phyloP scores from a whole-genome alignment of 1,140 invertebrate genomes.

The Drosophila erecta region DNA sequence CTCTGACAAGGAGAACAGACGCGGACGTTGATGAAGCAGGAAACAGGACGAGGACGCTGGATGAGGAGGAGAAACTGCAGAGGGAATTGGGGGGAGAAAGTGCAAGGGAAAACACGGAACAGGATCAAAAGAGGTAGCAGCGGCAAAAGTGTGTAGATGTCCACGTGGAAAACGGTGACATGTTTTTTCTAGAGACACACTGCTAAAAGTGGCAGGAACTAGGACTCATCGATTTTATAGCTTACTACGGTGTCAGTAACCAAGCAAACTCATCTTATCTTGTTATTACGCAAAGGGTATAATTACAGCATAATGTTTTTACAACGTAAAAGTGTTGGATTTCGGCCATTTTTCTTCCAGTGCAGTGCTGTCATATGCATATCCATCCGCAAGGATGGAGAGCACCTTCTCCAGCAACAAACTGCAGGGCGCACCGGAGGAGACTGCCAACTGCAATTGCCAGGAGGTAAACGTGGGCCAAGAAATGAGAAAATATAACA shows the following conservation, averaged over 20 bases:
- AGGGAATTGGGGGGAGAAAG: conserved; percentile 13
- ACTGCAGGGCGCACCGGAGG: background rate
- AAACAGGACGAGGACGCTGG: conserved; percentile 2
- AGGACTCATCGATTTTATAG: background rate
- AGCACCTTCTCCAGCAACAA: conserved; percentile 13
- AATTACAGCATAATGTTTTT: no score
- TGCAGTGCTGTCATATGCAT: conserved; percentile 36
- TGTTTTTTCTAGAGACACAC: background rate
- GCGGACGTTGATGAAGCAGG: conserved; percentile 44
- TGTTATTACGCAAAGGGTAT: no score
- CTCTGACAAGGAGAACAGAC: conserved; percentile 40
- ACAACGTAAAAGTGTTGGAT: no score
- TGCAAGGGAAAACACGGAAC: conserved; percentile 17
- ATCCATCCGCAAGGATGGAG: conserved; percentile 31
- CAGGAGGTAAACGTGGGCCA: conserved; percentile 68
- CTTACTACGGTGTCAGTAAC: no score
- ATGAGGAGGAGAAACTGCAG: conserved; percentile 6
- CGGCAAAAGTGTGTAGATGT: conserved; percentile 19
- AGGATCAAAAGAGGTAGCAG: conserved; percentile 8
- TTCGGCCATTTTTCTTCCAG: background rate
- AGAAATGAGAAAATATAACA: conserved; percentile 82
- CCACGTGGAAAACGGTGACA: background rate
- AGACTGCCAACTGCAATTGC: conserved; percentile 67
- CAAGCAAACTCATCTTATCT: no score
- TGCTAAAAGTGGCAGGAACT: background rate